These are phyloP conservation scores for Pammene fasciana DNA, from an alignment of 2,888 invertebrate species.

Conservation along the genomic window DNA sequence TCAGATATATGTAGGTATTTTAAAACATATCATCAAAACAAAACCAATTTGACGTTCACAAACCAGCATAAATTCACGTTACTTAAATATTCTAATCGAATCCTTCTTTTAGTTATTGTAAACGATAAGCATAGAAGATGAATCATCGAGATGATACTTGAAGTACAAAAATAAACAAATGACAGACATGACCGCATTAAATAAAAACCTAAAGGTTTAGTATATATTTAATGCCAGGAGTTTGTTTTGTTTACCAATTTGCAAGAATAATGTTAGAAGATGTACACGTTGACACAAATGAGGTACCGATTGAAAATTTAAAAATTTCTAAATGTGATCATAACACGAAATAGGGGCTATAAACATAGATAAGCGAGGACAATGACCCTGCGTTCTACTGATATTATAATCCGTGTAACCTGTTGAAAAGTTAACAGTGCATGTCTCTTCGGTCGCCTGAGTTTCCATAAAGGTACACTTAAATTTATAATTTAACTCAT, in stretches of 20 bases:
- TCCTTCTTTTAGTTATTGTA: neutral
- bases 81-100: neutral
- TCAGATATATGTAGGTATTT: slow-evolving; percentile 50
- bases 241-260: neutral
- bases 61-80: neutral
- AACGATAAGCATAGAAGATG: slow-evolving; percentile 7
- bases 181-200: neutral
- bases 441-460: slow-evolving; percentile 15
- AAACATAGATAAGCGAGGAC: slow-evolving; percentile 31
- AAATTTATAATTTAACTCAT: slow-evolving; percentile 5
- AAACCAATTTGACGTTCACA: slow-evolving; percentile 45
- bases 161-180: neutral
- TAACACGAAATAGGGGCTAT: slow-evolving; percentile 42
- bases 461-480: slow-evolving; percentile 14
- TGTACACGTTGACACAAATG: slow-evolving; percentile 6
- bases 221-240: neutral
- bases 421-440: slow-evolving; percentile 39
- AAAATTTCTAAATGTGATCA: neutral
- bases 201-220: neutral
- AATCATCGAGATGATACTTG: too few relatives aligned
- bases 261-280: too few relatives aligned
- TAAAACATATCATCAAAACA: slow-evolving; percentile 54
- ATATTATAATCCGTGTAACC: slow-evolving; percentile 36
- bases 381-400: slow-evolving; percentile 27
- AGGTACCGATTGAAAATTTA: too few relatives aligned